A percentile compares a stretch with the other conserved stretches of the same genome.
Conservation (phyloP, 2,888 invertebrate species). For the Romanomermis culicivorax region DNA sequence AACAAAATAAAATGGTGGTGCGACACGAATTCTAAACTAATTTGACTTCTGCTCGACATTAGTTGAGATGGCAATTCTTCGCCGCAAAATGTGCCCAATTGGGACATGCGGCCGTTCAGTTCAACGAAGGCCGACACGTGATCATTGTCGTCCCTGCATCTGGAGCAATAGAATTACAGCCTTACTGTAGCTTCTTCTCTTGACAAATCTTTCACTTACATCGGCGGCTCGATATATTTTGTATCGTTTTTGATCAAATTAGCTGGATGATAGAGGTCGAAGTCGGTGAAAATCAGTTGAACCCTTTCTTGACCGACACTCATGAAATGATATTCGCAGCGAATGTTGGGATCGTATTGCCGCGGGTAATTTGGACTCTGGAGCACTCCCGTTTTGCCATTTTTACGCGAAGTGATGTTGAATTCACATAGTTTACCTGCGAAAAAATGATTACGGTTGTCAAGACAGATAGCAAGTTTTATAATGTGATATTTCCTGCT, state of each 20-base stretch:
- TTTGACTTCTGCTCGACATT: constrained; percentile 71
- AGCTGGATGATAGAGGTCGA: constrained; percentile 44
- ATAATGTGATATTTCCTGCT: too few species aligned
- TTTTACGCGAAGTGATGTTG: not conserved
- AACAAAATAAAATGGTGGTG: not conserved
- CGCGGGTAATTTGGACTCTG: constrained; percentile 64
- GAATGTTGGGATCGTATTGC: constrained; percentile 53
- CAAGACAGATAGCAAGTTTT: too few species aligned
- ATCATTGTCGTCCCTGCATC: constrained; percentile 42
- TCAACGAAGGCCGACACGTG: constrained; percentile 46
- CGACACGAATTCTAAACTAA: constrained; percentile 55
- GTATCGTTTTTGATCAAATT: not conserved
- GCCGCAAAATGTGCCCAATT: constrained; percentile 69
- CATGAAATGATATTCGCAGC: constrained; percentile 71
- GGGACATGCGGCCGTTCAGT: constrained; percentile 58
- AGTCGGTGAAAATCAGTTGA: constrained; percentile 61
- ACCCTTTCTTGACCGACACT: constrained; percentile 63
- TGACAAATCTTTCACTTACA: not conserved
- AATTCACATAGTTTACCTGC: not conserved
- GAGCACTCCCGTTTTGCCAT: constrained; percentile 42
- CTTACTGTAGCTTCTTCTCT: not conserved
- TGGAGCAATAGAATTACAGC: constrained; percentile 27
- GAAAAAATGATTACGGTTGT: too few species aligned
- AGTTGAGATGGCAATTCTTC: constrained; percentile 56
- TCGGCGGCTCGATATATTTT: not conserved